Percentiles rank a stretch among this genome's conserved stretches.
phyloP scores from a whole-genome alignment of 2,113 vertebrate genomes.

The Nothocercus julius region DNA sequence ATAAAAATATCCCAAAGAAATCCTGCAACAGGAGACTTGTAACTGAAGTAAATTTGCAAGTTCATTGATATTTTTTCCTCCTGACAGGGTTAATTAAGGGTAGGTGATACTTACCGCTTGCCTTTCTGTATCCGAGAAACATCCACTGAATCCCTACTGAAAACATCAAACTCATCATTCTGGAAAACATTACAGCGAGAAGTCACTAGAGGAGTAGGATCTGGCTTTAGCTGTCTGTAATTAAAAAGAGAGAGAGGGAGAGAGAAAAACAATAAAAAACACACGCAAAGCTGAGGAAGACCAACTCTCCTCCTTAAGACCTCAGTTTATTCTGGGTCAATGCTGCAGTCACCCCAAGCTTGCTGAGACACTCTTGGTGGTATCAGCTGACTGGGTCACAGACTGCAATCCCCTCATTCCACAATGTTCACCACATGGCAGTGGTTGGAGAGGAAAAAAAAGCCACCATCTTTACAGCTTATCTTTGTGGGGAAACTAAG shows the following conservation, averaged over 20 bases:
- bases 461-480: not conserved
- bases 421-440: not conserved
- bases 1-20: not conserved
- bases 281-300: not conserved
- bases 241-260: not conserved
- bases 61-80: not conserved
- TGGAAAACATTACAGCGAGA: conserved; percentile 89
- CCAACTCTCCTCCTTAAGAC: not conserved
- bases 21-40: not conserved
- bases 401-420: not conserved
- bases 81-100: not conserved
- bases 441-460: not conserved
- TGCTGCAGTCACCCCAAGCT: not conserved
- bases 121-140: conserved; percentile 92
- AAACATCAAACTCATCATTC: conserved; percentile 95
- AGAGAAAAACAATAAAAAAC: not conserved
- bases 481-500: not conserved
- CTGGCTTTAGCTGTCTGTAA: conserved; percentile 80
- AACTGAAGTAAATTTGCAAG: not conserved
- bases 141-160: conserved; percentile 90
- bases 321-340: not conserved
- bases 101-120: conserved; percentile 80
- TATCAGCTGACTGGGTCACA: not conserved
- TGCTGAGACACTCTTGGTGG: fast-evolving
- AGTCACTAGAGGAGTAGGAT: conserved; percentile 79